These are phyloP conservation scores for Chromobotia macracanthus DNA, from an alignment of 2,797 vertebrate genomes.

Conservation along the genomic window DNA sequence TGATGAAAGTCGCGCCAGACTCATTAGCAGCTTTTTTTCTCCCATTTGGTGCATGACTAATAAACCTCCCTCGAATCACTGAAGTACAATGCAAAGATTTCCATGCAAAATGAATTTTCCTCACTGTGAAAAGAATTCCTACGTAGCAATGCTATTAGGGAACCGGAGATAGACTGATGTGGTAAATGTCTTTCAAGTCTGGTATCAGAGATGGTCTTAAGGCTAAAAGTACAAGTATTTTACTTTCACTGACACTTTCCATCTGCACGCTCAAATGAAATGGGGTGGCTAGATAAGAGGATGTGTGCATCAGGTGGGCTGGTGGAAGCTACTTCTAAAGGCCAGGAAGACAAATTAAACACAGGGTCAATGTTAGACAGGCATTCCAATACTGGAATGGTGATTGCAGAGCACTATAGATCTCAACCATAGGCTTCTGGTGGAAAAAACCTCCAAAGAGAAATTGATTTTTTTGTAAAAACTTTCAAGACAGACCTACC, in stretches of 20 bases:
- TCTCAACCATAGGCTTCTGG: neutral
- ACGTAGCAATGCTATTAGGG: slow-evolving; percentile 46
- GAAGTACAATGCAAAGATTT: slow-evolving; percentile 50
- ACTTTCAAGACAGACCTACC: neutral
- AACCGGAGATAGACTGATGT: slow-evolving; percentile 47
- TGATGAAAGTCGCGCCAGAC: slow-evolving; percentile 55
- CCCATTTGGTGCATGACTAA: slow-evolving; percentile 57
- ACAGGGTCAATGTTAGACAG: neutral
- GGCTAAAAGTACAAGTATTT: slow-evolving; percentile 50
- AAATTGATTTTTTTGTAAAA: neutral
- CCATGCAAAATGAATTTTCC: slow-evolving; percentile 48
- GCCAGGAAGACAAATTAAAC: slow-evolving; percentile 8
- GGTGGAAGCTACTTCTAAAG: slow-evolving; percentile 6
- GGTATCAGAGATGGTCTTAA: slow-evolving; percentile 31
- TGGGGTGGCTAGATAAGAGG: neutral
- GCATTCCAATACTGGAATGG: neutral
- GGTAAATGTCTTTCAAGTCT: slow-evolving; percentile 47
- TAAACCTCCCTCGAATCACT: slow-evolving; percentile 49
- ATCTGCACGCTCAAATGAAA: slow-evolving; percentile 42
- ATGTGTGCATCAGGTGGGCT: neutral
- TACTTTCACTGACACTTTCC: slow-evolving; percentile 48
- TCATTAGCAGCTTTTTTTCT: slow-evolving; percentile 53
- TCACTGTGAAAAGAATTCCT: slow-evolving; percentile 43
- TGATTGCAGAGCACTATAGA: neutral
- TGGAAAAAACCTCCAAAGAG: neutral